phyloP scores from a whole-genome alignment of 2,888 invertebrate species.

The Synergus gifuensis region DNA sequence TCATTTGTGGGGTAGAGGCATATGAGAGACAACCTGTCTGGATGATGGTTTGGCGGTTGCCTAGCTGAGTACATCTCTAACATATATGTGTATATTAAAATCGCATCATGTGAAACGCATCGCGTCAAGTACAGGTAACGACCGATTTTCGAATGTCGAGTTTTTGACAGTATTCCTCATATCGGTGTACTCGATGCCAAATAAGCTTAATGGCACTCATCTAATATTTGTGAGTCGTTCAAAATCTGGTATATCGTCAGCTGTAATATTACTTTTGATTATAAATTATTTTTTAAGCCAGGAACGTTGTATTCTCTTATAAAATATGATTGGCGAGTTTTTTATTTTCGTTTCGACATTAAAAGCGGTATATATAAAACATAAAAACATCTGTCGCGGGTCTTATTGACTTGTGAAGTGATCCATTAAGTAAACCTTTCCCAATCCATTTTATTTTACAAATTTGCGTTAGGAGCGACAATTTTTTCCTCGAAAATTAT shows the following conservation, averaged over 20 bases:
- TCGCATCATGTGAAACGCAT: constrained; percentile 60
- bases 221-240: background rate
- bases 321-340: background rate
- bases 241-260: background rate
- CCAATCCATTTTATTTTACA: too few species aligned
- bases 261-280: background rate
- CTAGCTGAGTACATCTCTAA: constrained; percentile 62
- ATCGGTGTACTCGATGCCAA: constrained; percentile 21
- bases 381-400: constrained; percentile 1
- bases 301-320: background rate
- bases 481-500: too few species aligned
- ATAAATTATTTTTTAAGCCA: background rate
- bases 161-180: constrained; percentile 28
- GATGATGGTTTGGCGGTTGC: constrained; percentile 53
- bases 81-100: constrained; percentile 57
- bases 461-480: too few species aligned
- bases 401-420: constrained; percentile 9
- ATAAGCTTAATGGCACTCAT: constrained; percentile 1
- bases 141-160: constrained; percentile 45
- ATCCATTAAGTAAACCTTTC: background rate
- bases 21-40: constrained; percentile 44
- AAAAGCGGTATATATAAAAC: background rate
- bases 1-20: constrained; percentile 33
- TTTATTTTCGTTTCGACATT: background rate
- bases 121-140: constrained; percentile 63